Evolutionary conservation across 2,113 vertebrate genomes (phyloP).

Genomic region (Pseudolaguvia tuberculata): DNA sequence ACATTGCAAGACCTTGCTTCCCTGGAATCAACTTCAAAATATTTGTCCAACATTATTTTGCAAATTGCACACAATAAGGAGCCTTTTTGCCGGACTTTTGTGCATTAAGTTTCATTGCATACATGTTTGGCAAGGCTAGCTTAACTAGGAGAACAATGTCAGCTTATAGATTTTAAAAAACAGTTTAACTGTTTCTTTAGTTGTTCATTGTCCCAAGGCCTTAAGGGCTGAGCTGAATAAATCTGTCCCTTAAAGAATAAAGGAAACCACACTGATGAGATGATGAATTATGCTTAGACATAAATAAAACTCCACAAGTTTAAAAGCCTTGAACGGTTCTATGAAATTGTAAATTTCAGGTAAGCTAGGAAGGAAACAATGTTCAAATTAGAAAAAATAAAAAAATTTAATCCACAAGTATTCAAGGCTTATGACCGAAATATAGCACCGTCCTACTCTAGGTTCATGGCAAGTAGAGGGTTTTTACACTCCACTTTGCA

Average conservation of each 20-base stretch:
- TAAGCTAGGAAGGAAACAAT: slow-evolving; percentile 58
- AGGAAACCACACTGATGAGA: slow-evolving; percentile 39
- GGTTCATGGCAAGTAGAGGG: slow-evolving; percentile 67
- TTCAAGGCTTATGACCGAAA: slow-evolving; percentile 64
- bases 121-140: slow-evolving; percentile 42
- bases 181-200: slow-evolving; percentile 22
- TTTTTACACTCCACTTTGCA: slow-evolving; percentile 69
- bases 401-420: slow-evolving; percentile 51
- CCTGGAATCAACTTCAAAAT: slow-evolving; percentile 30
- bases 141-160: slow-evolving; percentile 29
- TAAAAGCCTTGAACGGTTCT: slow-evolving; percentile 58
- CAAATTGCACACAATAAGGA: slow-evolving; percentile 39
- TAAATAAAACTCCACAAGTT: slow-evolving; percentile 61
- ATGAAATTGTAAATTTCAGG: slow-evolving; percentile 70
- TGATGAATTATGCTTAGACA: slow-evolving; percentile 39
- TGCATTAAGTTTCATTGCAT: slow-evolving; percentile 52
- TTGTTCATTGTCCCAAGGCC: slow-evolving; percentile 22
- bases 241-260: slow-evolving; percentile 31
- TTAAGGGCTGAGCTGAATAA: slow-evolving; percentile 42
- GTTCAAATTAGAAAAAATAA: slow-evolving; percentile 48
- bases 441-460: slow-evolving; percentile 69
- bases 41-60: slow-evolving; percentile 31
- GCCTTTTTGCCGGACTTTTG: slow-evolving; percentile 27
- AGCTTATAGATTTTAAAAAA: slow-evolving; percentile 33
- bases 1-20: slow-evolving; percentile 28